Evolutionary conservation across 2,797 vertebrate genomes (phyloP).

Genomic region (Sphenopsis melanotis): DNA sequence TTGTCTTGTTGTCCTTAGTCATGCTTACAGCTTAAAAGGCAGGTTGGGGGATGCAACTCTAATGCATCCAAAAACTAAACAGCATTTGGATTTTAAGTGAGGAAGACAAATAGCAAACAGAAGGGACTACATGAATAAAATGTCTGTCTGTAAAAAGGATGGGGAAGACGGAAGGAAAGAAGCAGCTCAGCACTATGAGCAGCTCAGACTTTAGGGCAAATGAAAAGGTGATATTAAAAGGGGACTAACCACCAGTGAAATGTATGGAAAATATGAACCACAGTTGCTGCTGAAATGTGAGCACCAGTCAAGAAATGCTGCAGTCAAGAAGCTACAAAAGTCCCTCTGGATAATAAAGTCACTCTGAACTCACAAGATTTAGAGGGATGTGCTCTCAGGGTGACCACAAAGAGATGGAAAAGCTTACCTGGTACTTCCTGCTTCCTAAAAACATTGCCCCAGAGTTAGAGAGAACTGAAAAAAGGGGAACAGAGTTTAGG

Average conservation of each 20-base stretch:
- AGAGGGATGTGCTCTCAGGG: background rate
- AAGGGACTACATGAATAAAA: background rate
- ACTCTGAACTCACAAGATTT: background rate
- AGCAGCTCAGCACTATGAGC: background rate
- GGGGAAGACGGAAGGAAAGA: background rate
- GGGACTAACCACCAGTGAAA: background rate
- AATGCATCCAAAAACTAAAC: background rate
- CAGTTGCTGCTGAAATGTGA: background rate
- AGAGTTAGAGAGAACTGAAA: background rate
- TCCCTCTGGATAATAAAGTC: background rate
- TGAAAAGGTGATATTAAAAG: background rate
- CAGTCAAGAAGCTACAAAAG: background rate
- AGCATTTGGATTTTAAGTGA: background rate
- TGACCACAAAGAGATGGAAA: background rate
- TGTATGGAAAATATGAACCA: background rate
- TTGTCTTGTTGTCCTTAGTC: background rate
- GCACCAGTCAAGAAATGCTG: background rate
- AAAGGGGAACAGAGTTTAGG: background rate
- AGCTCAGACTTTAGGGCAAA: background rate
- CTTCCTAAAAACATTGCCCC: background rate
- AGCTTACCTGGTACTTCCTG: background rate
- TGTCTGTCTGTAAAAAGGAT: background rate
- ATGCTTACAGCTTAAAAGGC: background rate
- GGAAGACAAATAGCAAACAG: background rate
- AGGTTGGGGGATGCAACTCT: background rate